Evolutionary conservation across 2,888 invertebrate genomes (phyloP).

Genomic region (Tromatobia lineatoria): DNA sequence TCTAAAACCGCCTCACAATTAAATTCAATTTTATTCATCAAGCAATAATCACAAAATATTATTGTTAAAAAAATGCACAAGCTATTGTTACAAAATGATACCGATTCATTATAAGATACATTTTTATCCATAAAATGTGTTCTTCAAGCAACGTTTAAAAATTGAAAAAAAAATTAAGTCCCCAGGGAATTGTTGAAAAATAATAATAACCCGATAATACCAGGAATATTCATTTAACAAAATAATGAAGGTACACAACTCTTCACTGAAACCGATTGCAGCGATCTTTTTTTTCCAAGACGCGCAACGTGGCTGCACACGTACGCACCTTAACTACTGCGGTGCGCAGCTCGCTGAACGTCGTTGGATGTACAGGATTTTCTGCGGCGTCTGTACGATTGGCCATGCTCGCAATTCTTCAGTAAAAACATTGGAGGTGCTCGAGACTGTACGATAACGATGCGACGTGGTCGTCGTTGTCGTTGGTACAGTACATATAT

Average conservation of each 20-base stretch:
- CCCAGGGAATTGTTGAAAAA: no score
- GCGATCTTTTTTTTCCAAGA: slow-evolving; percentile 18
- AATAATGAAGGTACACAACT: not conserved
- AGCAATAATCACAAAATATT: no score
- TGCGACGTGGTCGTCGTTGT: slow-evolving; percentile 13
- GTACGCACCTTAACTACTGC: slow-evolving; percentile 42
- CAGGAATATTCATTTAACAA: no score
- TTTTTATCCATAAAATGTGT: no score
- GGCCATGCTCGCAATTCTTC: slow-evolving; percentile 32
- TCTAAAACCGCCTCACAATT: no score
- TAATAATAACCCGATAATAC: no score
- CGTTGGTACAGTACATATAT: not conserved
- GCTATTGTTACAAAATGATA: no score
- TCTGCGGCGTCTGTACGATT: slow-evolving; percentile 41
- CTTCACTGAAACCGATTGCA: not conserved
- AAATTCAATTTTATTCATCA: no score
- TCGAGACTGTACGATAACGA: slow-evolving; percentile 28
- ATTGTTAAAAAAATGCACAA: no score
- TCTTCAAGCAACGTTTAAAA: no score
- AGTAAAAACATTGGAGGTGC: slow-evolving; percentile 33
- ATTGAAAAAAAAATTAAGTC: no score
- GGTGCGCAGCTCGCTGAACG: not conserved
- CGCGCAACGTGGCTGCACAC: slow-evolving; percentile 8
- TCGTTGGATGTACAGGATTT: slow-evolving; percentile 17
- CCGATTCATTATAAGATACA: no score